Conservation (phyloP, 2,888 invertebrate genomes). For the Sicus ferrugineus region DNA sequence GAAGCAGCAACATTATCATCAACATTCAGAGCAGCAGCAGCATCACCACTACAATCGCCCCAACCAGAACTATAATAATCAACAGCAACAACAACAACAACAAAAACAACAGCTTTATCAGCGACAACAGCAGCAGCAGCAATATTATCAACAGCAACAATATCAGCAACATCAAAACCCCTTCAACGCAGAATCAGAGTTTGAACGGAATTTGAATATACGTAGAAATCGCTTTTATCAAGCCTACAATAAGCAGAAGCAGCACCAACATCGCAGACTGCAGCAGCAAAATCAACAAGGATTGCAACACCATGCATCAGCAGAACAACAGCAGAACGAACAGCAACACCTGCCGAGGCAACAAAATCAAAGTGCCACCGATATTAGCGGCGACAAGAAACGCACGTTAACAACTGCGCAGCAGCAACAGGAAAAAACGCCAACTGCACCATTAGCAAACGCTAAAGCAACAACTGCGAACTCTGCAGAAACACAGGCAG, state of each 20-base stretch:
- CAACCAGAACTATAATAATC: slow-evolving; percentile 45
- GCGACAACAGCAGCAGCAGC: slow-evolving; percentile 47
- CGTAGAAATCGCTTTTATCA: slow-evolving; percentile 47
- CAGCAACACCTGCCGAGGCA: background rate
- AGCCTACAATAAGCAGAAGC: slow-evolving; percentile 34
- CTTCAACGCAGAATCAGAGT: background rate
- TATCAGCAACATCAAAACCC: slow-evolving; percentile 32
- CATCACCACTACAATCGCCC: slow-evolving; percentile 46
- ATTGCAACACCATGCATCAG: background rate
- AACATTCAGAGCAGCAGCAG: slow-evolving; percentile 48
- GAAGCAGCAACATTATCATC: slow-evolving; percentile 51
- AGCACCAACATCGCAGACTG: slow-evolving; percentile 21
- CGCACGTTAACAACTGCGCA: too few species aligned
- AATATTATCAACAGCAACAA: slow-evolving; percentile 23
- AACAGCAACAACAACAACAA: slow-evolving; percentile 31
- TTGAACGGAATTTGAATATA: slow-evolving; percentile 36
- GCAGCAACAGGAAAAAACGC: too few species aligned
- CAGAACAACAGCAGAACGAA: background rate
- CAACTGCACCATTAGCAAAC: too few species aligned
- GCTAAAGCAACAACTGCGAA: too few species aligned
- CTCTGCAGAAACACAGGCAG: too few species aligned
- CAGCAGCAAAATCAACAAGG: slow-evolving; percentile 11
- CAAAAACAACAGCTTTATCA: slow-evolving; percentile 48
- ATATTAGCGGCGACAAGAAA: too few species aligned
- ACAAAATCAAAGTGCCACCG: too few species aligned